phyloP scores from a whole-genome alignment of 2,888 invertebrate genomes.

The Portevinia maculata region DNA sequence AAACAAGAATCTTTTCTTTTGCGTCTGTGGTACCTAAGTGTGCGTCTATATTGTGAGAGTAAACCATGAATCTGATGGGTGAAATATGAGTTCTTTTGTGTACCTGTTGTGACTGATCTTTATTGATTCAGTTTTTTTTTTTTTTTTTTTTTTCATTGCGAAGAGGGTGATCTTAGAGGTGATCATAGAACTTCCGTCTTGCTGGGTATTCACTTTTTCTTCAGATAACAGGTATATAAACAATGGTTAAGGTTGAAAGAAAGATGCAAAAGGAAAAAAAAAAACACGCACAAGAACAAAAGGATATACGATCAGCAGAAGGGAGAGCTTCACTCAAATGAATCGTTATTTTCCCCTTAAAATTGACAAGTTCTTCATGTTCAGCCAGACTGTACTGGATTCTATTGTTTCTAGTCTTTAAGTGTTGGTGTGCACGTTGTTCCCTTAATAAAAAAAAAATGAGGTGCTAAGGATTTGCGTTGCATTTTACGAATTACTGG shows the following conservation, averaged over 20 bases:
- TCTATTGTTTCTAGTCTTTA: conserved; percentile 47
- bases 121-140: conserved; percentile 34
- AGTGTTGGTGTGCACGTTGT: background rate
- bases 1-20: background rate
- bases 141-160: background rate
- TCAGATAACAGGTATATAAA: conserved; percentile 54
- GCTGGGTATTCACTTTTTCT: conserved; percentile 50
- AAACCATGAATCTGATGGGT: conserved; percentile 28
- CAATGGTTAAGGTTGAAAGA: conserved; percentile 28
- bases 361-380: conserved; percentile 50
- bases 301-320: too few relatives aligned
- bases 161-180: conserved; percentile 35
- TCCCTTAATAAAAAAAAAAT: background rate
- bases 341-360: conserved; percentile 27
- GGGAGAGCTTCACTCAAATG: too few relatives aligned
- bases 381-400: background rate
- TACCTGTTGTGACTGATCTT: conserved; percentile 65
- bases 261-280: conserved; percentile 18
- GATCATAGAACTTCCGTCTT: conserved; percentile 65
- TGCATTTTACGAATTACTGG: conserved; percentile 25
- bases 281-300: conserved; percentile 45
- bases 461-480: conserved; percentile 42
- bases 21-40: background rate
- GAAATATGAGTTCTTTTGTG: conserved; percentile 66
- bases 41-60: conserved; percentile 7